These are phyloP conservation scores for Gnathochromis pfefferi DNA, from an alignment of 2,113 vertebrate species.

Conservation along the genomic window DNA sequence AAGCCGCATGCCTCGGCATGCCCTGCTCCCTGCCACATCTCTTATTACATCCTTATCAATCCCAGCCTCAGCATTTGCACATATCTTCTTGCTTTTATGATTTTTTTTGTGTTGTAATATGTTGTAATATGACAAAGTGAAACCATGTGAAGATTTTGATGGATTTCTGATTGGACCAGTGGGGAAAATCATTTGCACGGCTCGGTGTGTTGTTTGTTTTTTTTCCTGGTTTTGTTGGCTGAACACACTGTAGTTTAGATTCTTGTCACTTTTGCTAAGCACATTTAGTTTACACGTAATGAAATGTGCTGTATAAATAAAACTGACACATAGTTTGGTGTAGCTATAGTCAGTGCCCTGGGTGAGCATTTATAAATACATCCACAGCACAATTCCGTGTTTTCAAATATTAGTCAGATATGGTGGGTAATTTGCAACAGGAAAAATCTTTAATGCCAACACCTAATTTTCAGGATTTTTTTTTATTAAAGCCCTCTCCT, in stretches of 20 bases:
- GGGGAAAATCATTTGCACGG: not conserved
- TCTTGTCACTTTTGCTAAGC: not conserved
- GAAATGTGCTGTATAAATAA: not conserved
- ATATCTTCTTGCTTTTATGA: conserved; percentile 5
- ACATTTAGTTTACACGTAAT: not conserved
- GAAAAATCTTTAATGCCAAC: not conserved
- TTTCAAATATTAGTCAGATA: not conserved
- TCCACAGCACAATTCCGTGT: not conserved
- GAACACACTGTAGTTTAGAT: not conserved
- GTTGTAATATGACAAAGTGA: not conserved
- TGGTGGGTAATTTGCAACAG: not conserved
- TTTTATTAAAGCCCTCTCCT: not conserved
- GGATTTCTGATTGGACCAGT: not conserved
- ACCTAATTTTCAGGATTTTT: not conserved
- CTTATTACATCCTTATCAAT: not conserved
- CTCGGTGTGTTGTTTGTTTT: not conserved
- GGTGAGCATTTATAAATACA: not conserved
- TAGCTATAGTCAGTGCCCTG: not conserved
- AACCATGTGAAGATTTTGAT: not conserved
- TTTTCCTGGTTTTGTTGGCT: not conserved
- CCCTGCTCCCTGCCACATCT: not conserved
- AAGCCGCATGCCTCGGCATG: not conserved
- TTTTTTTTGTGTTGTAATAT: not conserved
- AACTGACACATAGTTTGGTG: not conserved
- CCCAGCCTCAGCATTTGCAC: conserved; percentile 4